A percentile compares a stretch with the other conserved stretches of the same genome.
Conservation (phyloP, 2,113 vertebrate genomes). For the Charina bottae region DNA sequence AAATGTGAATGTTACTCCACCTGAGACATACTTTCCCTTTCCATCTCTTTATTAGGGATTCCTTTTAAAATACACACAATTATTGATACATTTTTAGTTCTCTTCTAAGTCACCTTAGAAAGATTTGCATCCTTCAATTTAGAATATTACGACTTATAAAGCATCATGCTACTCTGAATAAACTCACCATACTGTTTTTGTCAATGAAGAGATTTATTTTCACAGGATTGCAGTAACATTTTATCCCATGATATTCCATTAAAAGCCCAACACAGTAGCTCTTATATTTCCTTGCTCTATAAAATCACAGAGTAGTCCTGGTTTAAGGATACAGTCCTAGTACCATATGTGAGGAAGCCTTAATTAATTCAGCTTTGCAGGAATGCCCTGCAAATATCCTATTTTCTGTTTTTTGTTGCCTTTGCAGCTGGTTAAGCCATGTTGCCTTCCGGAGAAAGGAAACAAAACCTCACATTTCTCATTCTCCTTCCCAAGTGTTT, state of each 20-base stretch:
- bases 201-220: neutral
- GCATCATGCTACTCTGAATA: too few species aligned
- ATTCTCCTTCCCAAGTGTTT: slow-evolving; percentile 10
- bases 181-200: neutral
- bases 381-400: neutral
- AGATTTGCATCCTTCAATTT: neutral
- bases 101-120: neutral
- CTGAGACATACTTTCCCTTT: too few species aligned
- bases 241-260: neutral
- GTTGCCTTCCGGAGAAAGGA: slow-evolving; percentile 13
- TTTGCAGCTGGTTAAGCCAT: neutral
- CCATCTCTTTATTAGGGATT: too few species aligned
- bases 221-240: too few species aligned
- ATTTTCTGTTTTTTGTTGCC: neutral
- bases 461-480: neutral
- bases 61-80: too few species aligned
- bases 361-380: neutral
- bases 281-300: neutral
- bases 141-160: too few species aligned
- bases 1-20: too few species aligned
- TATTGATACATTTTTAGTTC: neutral
- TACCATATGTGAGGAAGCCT: neutral
- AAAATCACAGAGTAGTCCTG: neutral
- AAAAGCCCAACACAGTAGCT: neutral
- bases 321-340: neutral